phyloP scores from a whole-genome alignment of 2,113 vertebrate species.

The Agapornis roseicollis region DNA sequence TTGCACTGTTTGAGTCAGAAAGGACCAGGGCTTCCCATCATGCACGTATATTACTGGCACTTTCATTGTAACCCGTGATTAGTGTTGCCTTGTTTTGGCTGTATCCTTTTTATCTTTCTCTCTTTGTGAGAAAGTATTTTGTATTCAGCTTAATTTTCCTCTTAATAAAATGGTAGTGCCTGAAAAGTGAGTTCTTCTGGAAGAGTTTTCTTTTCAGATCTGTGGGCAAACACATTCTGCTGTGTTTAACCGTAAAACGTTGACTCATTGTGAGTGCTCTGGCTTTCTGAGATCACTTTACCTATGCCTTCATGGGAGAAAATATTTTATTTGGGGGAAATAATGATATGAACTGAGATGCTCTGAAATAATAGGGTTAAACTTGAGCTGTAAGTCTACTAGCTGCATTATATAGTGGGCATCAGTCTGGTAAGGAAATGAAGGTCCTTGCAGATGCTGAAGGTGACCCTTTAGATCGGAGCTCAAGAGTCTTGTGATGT shows the following conservation, averaged over 20 bases:
- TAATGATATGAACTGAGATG: neutral
- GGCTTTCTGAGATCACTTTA: constrained; percentile 4
- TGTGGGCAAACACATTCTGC: constrained; percentile 39
- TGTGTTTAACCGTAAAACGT: constrained; percentile 37
- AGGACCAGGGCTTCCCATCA: constrained; percentile 25
- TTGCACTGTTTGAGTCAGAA: constrained; percentile 20
- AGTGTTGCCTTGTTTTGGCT: constrained; percentile 64
- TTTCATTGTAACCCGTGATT: constrained; percentile 51
- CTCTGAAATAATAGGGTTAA: neutral
- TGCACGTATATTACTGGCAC: constrained; percentile 39
- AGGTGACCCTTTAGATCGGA: neutral
- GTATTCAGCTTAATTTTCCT: constrained; percentile 63
- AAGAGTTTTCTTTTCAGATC: constrained; percentile 69
- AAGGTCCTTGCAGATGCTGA: neutral
- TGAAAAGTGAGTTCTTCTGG: constrained; percentile 69
- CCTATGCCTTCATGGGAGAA: neutral
- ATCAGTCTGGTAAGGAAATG: neutral
- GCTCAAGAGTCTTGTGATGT: neutral
- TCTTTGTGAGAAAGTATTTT: constrained; percentile 68
- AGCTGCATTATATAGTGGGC: neutral
- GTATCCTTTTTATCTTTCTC: constrained; percentile 68
- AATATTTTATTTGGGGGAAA: neutral
- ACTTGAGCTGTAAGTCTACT: neutral
- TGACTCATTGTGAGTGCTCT: neutral
- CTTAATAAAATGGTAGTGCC: constrained; percentile 72